Evolutionary conservation across 2,888 invertebrate genomes (phyloP), one percentile per base, ranked within the genome.

Genomic region (Epicampocera succincta): DNA sequence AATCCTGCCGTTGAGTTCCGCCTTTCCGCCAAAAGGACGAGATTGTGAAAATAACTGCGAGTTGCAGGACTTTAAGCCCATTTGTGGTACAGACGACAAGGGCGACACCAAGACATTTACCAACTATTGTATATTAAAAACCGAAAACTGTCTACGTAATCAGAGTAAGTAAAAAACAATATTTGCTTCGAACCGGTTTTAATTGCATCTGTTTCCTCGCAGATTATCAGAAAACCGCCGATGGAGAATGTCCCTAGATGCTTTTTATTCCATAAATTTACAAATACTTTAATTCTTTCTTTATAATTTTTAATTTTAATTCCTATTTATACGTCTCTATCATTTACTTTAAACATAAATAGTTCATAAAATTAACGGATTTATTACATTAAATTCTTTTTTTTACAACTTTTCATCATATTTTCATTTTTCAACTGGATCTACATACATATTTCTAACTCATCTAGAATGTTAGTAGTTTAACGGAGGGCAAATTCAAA

Each of bases 211-310:
- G 74, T n/a, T 63, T 48, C 21, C n/a, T 29, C 9, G 52, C 72
- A 91, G 91, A 88, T 84, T 91, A 90, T 85, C 91, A 91, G 85
- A 91, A 90, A 84, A 91, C 90, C 82, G 88, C 88, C 78, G 90
- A 90, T 79, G 90, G 88, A 76, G 88, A 88, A 84, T 91, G 91
- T 87, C 91, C 91, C 58, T 91, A 90, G 86, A 92, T 84, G 85
- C 85, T 85, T 42, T 61, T 38, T 54, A 44, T 46, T 44, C 46
- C 56, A 19, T 40, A 66, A 65, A 60, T 48, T 46, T 42, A 71
- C 44, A 9, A 33, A 44, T 58, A 72, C 54, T 76, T 52, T 76
- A 52, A 68, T 61, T 61, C 6, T 74, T 58, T 63, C 21, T 75
- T 65, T 71, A 66, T 72, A 61, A 76, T 60, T 71, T 50, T 66